Evolutionary conservation across 1,140 invertebrate species (phyloP).

Genomic region (Lucilia sericata): DNA sequence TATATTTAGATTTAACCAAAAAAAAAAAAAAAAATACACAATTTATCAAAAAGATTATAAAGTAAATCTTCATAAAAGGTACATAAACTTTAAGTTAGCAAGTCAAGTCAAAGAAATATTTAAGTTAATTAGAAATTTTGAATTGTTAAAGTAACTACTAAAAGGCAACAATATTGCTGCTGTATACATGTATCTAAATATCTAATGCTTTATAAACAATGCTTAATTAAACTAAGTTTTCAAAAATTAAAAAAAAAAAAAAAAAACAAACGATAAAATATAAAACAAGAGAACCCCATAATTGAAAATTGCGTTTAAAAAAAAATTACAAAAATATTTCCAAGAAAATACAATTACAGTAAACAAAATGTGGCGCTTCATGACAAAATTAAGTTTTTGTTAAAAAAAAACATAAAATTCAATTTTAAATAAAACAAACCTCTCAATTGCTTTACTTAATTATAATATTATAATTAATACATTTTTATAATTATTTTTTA

Average conservation of each 20-base stretch:
- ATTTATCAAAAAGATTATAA: not conserved
- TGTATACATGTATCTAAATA: not conserved
- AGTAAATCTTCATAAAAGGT: constrained; percentile 2
- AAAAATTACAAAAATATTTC: not conserved
- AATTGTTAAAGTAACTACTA: not conserved
- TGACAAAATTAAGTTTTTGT: not conserved
- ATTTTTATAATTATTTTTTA: not conserved
- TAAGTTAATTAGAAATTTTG: not conserved
- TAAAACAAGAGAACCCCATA: too few species aligned
- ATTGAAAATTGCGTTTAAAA: not conserved
- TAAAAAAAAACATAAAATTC: not conserved
- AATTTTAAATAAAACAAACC: not conserved
- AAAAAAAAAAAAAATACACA: not conserved
- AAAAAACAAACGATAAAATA: too few species aligned
- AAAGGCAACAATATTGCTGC: not conserved
- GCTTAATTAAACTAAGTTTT: too few species aligned
- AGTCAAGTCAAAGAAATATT: not conserved
- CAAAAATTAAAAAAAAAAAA: too few species aligned
- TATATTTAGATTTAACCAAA: constrained; percentile 30
- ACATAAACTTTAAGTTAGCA: not conserved
- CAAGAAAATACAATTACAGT: not conserved
- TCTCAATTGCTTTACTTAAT: constrained; percentile 8
- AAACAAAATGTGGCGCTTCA: not conserved
- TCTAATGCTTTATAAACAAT: not conserved
- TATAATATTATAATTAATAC: not conserved